A percentile compares a stretch with the other conserved stretches of the same genome.
Evolutionary conservation across 2,113 vertebrate species (phyloP).

Genomic region (Rhynchopsitta pachyrhyncha): DNA sequence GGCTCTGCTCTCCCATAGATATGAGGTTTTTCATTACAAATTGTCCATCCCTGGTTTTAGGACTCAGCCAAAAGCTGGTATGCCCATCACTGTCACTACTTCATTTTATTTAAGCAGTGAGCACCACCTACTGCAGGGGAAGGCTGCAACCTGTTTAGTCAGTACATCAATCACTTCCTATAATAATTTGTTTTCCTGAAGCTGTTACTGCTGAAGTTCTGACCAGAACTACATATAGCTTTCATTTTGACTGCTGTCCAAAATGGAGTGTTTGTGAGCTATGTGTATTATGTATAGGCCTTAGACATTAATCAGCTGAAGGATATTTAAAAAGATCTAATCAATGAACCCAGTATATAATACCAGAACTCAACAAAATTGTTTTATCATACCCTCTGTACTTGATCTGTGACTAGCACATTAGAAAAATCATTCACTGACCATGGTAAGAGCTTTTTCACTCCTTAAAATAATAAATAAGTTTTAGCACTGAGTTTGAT

Average conservation of each 20-base stretch:
- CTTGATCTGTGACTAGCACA: background rate
- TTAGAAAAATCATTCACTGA: background rate
- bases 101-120: constrained; percentile 59
- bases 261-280: background rate
- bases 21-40: background rate
- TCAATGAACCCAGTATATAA: background rate
- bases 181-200: constrained; percentile 45
- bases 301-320: background rate
- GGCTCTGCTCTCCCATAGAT: background rate
- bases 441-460: background rate
- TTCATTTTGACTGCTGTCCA: background rate
- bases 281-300: background rate
- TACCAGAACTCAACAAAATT: background rate
- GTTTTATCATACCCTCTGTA: background rate
- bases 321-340: background rate
- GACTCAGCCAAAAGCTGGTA: background rate
- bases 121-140: constrained; percentile 67
- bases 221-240: constrained; percentile 13
- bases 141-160: constrained; percentile 44
- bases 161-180: constrained; percentile 44
- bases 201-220: constrained; percentile 4
- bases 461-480: background rate
- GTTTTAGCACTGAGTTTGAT: background rate
- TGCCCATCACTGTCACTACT: background rate
- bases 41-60: background rate